Evolutionary conservation across 2,113 vertebrate genomes (phyloP).

Genomic region (Paedocypris sp.): DNA sequence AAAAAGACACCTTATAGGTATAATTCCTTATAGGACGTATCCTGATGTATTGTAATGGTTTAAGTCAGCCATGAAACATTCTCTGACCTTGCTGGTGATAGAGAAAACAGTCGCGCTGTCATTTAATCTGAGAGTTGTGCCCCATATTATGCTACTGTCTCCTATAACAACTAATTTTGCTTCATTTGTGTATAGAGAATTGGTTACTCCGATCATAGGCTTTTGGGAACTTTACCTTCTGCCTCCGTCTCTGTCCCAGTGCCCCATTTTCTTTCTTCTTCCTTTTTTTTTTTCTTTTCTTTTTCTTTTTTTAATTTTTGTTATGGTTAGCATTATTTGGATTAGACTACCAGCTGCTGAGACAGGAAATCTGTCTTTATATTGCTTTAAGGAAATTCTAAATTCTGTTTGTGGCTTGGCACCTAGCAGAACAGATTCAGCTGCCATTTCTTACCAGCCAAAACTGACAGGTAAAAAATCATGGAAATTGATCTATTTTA

Average conservation of each 20-base stretch:
- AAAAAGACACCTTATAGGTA: conserved; percentile 14
- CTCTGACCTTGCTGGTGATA: background rate
- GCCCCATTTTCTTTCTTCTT: conserved; percentile 32
- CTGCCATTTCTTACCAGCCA: conserved; percentile 31
- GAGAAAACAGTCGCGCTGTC: background rate
- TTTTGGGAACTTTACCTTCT: background rate
- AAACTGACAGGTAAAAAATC: conserved; percentile 31
- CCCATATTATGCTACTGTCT: background rate
- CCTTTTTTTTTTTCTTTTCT: too few species aligned
- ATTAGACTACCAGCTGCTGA: conserved; percentile 40
- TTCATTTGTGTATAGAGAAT: background rate
- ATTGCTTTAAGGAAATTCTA: conserved; percentile 33
- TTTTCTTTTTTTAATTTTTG: too few species aligned
- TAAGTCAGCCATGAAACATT: conserved; percentile 4
- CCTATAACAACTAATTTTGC: background rate
- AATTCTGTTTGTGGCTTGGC: conserved; percentile 43
- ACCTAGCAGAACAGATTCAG: conserved; percentile 30
- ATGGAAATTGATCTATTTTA: background rate
- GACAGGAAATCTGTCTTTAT: conserved; percentile 39
- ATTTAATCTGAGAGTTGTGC: conserved; percentile 1
- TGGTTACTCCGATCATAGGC: background rate
- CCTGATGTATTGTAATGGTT: conserved; percentile 5
- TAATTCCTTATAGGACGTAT: background rate
- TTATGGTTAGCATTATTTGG: conserved; percentile 27
- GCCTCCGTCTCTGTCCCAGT: background rate